These are phyloP conservation scores for Acanthisitta chloris DNA, from an alignment of 2,113 vertebrate genomes.

Conservation along the genomic window DNA sequence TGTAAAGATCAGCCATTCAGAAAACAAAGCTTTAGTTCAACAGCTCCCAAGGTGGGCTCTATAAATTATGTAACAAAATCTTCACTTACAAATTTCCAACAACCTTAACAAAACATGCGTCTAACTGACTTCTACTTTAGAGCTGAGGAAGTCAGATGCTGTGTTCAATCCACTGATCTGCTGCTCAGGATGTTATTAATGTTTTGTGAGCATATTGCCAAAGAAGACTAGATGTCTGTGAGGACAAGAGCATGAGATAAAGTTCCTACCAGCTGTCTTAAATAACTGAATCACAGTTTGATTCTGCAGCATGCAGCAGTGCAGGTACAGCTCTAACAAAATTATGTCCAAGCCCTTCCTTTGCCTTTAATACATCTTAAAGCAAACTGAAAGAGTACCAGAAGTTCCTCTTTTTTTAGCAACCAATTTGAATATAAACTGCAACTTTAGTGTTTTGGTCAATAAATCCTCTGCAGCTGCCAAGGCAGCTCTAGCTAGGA, in stretches of 20 bases:
- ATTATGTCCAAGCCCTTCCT: neutral
- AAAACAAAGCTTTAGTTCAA: neutral
- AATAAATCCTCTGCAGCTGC: neutral
- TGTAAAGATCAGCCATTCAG: neutral
- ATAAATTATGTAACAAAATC: neutral
- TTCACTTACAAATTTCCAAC: neutral
- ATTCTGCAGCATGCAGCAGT: neutral
- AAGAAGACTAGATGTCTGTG: neutral
- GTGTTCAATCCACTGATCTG: neutral
- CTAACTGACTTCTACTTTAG: neutral
- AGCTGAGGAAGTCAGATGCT: neutral
- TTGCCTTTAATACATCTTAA: neutral
- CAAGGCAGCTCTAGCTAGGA: neutral
- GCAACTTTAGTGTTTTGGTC: neutral
- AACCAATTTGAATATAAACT: neutral
- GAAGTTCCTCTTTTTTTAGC: neutral
- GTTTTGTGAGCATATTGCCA: neutral
- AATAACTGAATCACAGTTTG: neutral
- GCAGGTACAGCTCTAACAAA: neutral
- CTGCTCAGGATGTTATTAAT: neutral
- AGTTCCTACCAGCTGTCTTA: neutral
- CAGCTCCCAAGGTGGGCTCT: neutral
- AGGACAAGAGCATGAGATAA: neutral
- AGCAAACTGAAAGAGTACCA: neutral
- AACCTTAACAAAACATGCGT: neutral